Conservation (phyloP, 1,140 invertebrate genomes). For the Drosophila athabasca region DNA sequence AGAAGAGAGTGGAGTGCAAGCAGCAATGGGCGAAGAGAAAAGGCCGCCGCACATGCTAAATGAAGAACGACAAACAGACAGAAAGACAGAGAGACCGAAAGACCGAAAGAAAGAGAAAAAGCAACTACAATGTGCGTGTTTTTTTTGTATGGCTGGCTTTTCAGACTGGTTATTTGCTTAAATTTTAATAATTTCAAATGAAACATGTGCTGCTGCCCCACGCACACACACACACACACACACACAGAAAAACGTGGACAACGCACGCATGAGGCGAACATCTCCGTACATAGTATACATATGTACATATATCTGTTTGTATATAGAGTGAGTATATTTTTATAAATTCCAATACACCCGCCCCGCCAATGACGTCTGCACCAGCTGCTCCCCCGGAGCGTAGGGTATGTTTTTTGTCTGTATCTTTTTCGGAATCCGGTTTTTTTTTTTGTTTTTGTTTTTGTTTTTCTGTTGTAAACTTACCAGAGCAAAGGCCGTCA, state of each 20-base stretch:
- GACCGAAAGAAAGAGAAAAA: too few species aligned
- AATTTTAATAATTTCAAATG: conserved; percentile 47
- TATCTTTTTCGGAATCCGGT: conserved; percentile 1
- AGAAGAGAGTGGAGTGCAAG: background rate
- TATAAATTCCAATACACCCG: conserved; percentile 53
- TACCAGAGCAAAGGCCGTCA: conserved; percentile 63
- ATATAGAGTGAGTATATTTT: conserved; percentile 46
- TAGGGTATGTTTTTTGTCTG: conserved; percentile 11
- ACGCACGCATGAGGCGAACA: conserved; percentile 6
- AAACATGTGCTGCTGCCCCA: conserved; percentile 16
- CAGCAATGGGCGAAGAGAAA: background rate
- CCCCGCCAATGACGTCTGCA: conserved; percentile 4
- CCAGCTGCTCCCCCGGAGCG: conserved; percentile 64
- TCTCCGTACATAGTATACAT: conserved; percentile 7
- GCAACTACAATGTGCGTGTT: background rate
- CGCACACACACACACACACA: conserved; percentile 7
- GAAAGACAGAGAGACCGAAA: too few species aligned
- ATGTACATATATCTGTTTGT: conserved; percentile 12
- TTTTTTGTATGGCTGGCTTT: conserved; percentile 13
- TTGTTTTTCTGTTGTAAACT: conserved; percentile 20
- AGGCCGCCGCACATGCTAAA: too few species aligned
- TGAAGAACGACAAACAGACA: conserved; percentile 5
- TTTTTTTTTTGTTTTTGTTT: conserved; percentile 18
- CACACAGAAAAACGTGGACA: conserved; percentile 3
- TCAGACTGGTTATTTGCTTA: conserved; percentile 52